These are phyloP conservation scores for Choloepus hoffmanni DNA, from an alignment of 2,113 vertebrate genomes.

Conservation along the genomic window DNA sequence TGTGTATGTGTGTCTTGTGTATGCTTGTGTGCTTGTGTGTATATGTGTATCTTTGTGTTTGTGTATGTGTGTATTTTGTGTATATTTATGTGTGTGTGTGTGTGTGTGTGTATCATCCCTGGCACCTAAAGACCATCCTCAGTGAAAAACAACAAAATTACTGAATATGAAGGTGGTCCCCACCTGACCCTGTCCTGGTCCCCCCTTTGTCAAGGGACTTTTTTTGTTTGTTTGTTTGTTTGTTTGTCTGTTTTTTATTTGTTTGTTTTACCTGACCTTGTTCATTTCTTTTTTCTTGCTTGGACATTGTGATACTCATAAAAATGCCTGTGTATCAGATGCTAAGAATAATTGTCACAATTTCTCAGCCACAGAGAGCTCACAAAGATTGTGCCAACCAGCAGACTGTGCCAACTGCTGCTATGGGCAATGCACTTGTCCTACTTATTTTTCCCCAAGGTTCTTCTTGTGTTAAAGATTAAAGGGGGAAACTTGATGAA, in stretches of 20 bases:
- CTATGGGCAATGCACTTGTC: background rate
- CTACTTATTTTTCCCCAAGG: background rate
- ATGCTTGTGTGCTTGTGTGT: background rate
- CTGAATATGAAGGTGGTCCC: background rate
- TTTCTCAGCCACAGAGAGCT: conserved; percentile 25
- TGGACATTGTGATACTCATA: conserved; percentile 47
- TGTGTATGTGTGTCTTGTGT: too few relatives aligned
- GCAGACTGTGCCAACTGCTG: conserved; percentile 9
- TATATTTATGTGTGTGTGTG: background rate
- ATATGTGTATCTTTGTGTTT: rapidly evolving
- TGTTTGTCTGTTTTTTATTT: too few relatives aligned
- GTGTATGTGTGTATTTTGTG: background rate
- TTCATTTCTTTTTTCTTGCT: conserved; percentile 14
- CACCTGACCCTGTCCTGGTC: background rate
- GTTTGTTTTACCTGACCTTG: background rate
- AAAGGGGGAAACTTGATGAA: conserved; percentile 46
- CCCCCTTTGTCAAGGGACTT: background rate
- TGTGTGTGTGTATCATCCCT: background rate
- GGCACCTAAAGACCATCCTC: background rate
- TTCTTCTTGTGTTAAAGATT: conserved; percentile 47
- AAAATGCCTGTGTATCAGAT: conserved; percentile 56
- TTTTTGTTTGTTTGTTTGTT: background rate
- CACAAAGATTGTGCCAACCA: conserved; percentile 50
- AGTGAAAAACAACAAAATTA: background rate
- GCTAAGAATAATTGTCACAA: conserved; percentile 59